phyloP scores from a whole-genome alignment of 2,888 invertebrate species.

The Gerris lacustris region DNA sequence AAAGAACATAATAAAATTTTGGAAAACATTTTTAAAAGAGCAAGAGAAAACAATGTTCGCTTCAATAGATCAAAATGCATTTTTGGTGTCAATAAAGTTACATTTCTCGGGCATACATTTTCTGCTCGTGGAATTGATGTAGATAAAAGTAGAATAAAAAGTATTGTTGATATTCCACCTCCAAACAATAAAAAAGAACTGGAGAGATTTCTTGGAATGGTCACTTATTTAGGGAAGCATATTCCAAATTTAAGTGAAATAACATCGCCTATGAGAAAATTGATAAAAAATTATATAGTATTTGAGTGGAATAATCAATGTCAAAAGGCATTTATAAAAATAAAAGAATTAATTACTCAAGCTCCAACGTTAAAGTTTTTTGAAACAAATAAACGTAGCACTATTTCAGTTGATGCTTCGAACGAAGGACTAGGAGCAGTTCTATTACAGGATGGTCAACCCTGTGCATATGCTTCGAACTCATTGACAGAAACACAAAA shows the following conservation, averaged over 20 bases:
- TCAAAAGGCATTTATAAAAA: background rate
- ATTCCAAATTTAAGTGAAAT: background rate
- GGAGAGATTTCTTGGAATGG: background rate
- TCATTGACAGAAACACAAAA: slow-evolving; percentile 1
- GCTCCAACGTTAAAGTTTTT: slow-evolving; percentile 10
- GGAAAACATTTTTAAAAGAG: background rate
- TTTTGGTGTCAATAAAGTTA: slow-evolving; percentile 1
- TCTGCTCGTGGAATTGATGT: background rate
- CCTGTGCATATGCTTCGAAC: background rate
- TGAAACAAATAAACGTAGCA: slow-evolving; percentile 5
- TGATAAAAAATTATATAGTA: background rate
- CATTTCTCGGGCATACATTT: background rate
- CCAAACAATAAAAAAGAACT: slow-evolving; percentile 1
- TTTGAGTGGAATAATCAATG: slow-evolving; percentile 12
- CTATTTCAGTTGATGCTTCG: slow-evolving; percentile 10
- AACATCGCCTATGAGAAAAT: slow-evolving; percentile 2
- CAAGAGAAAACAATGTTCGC: background rate
- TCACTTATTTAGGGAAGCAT: background rate
- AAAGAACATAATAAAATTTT: background rate
- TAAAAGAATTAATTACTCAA: slow-evolving; percentile 13
- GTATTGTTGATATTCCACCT: background rate
- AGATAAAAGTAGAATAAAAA: slow-evolving; percentile 1
- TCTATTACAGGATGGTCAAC: background rate
- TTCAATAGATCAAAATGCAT: background rate
- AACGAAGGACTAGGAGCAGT: slow-evolving; percentile 9